A percentile compares a stretch with the other conserved stretches of the same genome.
These are phyloP conservation scores for Chauna torquata DNA, from an alignment of 2,113 vertebrate genomes.

Conservation along the genomic window DNA sequence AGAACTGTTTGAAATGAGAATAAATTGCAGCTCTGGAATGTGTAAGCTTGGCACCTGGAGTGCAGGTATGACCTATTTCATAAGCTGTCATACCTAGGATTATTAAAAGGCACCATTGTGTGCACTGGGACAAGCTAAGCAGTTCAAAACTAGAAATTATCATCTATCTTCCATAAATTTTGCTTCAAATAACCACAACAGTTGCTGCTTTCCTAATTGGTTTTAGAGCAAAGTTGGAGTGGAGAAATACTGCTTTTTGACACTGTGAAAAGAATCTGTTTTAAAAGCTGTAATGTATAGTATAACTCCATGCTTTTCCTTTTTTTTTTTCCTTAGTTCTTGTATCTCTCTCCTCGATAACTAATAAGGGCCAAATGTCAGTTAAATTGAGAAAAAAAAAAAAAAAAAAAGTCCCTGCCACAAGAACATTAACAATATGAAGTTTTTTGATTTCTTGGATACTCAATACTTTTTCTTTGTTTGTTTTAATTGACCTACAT, in stretches of 20 bases:
- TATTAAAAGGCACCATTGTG: slow-evolving; percentile 2
- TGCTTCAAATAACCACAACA: background rate
- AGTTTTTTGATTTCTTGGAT: background rate
- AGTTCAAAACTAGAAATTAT: slow-evolving; percentile 21
- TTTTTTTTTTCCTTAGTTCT: background rate
- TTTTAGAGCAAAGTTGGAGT: slow-evolving; percentile 38
- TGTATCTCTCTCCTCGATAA: background rate
- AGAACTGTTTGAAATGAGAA: slow-evolving; percentile 18
- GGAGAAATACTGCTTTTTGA: slow-evolving; percentile 41
- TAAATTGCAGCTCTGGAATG: slow-evolving; percentile 42
- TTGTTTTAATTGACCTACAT: background rate
- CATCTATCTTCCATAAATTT: background rate
- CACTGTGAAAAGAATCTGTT: slow-evolving; percentile 62
- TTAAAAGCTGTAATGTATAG: slow-evolving; percentile 39
- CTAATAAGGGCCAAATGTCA: background rate
- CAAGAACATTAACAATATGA: background rate
- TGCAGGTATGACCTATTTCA: slow-evolving; percentile 3
- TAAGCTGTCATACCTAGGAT: background rate
- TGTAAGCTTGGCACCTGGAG: background rate
- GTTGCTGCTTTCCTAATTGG: background rate
- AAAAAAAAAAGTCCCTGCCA: background rate
- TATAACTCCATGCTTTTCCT: background rate
- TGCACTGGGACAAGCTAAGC: slow-evolving; percentile 25
- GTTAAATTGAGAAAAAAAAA: background rate
- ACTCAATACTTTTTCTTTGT: background rate